Conservation (phyloP, 2,797 vertebrate species). For the Melanotaenia maccullochi region DNA sequence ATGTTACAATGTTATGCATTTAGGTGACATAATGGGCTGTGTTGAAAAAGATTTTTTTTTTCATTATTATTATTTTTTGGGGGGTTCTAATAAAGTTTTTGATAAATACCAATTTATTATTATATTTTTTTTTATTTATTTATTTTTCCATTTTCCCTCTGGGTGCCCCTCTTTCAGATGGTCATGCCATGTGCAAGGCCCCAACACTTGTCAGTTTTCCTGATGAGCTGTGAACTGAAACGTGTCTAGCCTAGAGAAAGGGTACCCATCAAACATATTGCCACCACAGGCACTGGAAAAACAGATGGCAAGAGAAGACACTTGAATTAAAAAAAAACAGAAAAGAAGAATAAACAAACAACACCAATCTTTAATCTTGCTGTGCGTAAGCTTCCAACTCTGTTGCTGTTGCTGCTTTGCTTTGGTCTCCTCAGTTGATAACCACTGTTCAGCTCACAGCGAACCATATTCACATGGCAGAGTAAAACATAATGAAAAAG, state of each 20-base stretch:
- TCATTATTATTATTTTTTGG: background rate
- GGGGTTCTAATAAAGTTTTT: constrained; percentile 16
- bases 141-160: constrained; percentile 25
- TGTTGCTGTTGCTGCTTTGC: constrained; percentile 45
- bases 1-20: constrained; percentile 35
- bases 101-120: constrained; percentile 24
- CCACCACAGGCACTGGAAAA: constrained; percentile 58
- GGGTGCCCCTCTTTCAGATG: constrained; percentile 46
- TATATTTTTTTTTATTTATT: constrained; percentile 3
- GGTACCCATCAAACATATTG: constrained; percentile 61
- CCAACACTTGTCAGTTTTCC: constrained; percentile 74
- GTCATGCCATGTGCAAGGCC: constrained; percentile 55
- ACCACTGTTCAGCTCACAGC: background rate
- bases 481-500: constrained; percentile 7
- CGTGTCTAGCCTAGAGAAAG: constrained; percentile 65
- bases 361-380: constrained; percentile 47
- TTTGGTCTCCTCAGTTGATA: constrained; percentile 15
- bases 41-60: constrained; percentile 12
- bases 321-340: constrained; percentile 37
- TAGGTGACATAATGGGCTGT: constrained; percentile 17
- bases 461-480: constrained; percentile 20
- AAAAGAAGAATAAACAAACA: constrained; percentile 9
- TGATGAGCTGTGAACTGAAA: constrained; percentile 73
- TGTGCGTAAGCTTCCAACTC: constrained; percentile 33
- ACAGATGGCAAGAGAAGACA: constrained; percentile 66